phyloP scores from a whole-genome alignment of 2,113 vertebrate species.

The Gallinago undulata region DNA sequence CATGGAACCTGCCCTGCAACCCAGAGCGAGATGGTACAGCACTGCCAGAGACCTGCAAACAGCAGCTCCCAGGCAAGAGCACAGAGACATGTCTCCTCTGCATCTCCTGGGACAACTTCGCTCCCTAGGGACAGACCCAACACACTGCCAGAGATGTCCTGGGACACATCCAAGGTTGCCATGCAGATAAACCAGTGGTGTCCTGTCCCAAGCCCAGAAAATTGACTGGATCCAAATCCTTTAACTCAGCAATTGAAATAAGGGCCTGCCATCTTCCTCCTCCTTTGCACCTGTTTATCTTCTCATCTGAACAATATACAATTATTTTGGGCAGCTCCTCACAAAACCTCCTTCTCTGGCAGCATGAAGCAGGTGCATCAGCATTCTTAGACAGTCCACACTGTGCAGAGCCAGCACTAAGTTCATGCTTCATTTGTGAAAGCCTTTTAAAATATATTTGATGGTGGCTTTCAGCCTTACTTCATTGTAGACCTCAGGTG shows the following conservation, averaged over 20 bases:
- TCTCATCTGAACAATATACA: neutral
- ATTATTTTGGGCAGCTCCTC: neutral
- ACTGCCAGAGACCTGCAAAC: neutral
- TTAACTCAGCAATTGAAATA: neutral
- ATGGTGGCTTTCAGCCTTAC: neutral
- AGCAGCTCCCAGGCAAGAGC: neutral
- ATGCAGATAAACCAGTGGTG: neutral
- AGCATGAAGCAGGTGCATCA: neutral
- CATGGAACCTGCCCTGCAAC: neutral
- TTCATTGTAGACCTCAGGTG: neutral
- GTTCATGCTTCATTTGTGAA: neutral
- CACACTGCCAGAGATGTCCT: rapidly evolving
- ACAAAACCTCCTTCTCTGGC: neutral
- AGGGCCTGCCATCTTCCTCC: neutral
- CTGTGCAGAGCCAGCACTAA: neutral
- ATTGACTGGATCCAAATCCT: neutral
- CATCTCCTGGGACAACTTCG: neutral
- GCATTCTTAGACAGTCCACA: neutral
- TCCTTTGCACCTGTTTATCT: neutral
- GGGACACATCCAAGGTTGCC: neutral
- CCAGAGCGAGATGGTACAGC: rapidly evolving
- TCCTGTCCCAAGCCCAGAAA: neutral
- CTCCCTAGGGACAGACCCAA: neutral
- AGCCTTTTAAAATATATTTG: neutral
- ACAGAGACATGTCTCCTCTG: neutral